Evolutionary conservation across 1,140 invertebrate genomes (phyloP), one percentile per base, ranked within the genome.

Genomic region (Antheraea mylitta): DNA sequence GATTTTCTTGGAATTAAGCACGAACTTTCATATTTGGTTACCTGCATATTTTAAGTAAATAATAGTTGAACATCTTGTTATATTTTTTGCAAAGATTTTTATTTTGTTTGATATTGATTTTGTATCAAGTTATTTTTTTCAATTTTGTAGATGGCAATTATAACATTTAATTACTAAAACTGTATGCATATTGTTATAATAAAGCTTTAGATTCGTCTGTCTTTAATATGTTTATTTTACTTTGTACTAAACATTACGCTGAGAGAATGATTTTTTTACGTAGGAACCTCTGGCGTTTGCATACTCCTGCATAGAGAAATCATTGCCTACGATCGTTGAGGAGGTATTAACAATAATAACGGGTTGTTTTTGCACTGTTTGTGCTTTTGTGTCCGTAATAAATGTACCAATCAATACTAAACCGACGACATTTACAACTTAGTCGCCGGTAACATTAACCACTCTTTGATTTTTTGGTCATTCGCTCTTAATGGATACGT

Each of bases 221-320:
- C 38, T 10, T 10, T 42, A 42, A 42, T 10, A 16, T 53, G 0
- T 53, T 16, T 53, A 16, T 53, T 16, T 53, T 53, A 53, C 10
- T 16, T 13, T 16, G 16, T 53, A 53, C 9, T n/a, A 53, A 13
- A 53, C 45, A 53, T 53, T 16, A 53, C 11, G 16, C 19, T 65
- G 64, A 65, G 65, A 30, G 16, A n/a, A n/a, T 53, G 9, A 66
- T 59, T 58, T 66, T 84, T 87, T 87, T 75, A 81, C 69, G 48
- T 88, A 87, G 92, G 92, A 89, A 85, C 86, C 87, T 80, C 82
- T 90, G 93, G 93, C 85, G 88, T 94, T 94, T 87, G 93, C 93
- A 83, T 94, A 91, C 89, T 86, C 90, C 85, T 94, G 93, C 88
- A 93, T 94, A 77, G 93, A 94, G 83, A 93, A 93, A 81, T 93